Evolutionary conservation across 1,140 invertebrate genomes (phyloP).

Genomic region (Cyrtorhinus lividipennis): DNA sequence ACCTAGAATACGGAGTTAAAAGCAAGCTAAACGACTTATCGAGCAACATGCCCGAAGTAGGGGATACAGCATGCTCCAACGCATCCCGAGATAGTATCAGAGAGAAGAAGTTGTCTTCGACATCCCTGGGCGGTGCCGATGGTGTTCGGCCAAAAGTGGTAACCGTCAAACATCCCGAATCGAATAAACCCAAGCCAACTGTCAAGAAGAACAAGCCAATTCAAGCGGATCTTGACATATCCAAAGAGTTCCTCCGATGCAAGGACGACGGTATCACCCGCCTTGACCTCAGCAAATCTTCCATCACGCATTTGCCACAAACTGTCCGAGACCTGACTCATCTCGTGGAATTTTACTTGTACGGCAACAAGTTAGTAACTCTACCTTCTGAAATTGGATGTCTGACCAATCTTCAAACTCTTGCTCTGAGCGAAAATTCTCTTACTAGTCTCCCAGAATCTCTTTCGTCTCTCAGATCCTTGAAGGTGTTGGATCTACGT

Average conservation of each 20-base stretch:
- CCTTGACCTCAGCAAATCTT: slow-evolving; percentile 95
- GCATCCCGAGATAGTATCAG: slow-evolving; percentile 31
- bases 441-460: slow-evolving; percentile 88
- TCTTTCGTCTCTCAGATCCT: slow-evolving; percentile 63
- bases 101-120: slow-evolving; percentile 66
- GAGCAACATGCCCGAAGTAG: slow-evolving; percentile 26
- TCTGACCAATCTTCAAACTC: slow-evolving; percentile 73
- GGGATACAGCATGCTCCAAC: slow-evolving; percentile 20
- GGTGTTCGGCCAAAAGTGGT: slow-evolving; percentile 69
- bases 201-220: slow-evolving; percentile 80
- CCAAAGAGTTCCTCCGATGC: slow-evolving; percentile 85
- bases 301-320: slow-evolving; percentile 77
- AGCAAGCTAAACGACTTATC: not conserved
- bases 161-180: slow-evolving; percentile 86
- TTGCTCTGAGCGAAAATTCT: slow-evolving; percentile 95
- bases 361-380: slow-evolving; percentile 87
- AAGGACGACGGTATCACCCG: slow-evolving; percentile 77
- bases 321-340: slow-evolving; percentile 84
- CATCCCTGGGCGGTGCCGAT: slow-evolving; percentile 49
- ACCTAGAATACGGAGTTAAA: not conserved
- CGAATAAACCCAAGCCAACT: slow-evolving; percentile 86
- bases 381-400: slow-evolving; percentile 89
- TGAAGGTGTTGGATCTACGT: slow-evolving; percentile 88
- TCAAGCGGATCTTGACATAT: slow-evolving; percentile 85
- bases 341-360: slow-evolving; percentile 90